phyloP scores from a whole-genome alignment of 2,797 vertebrate species.

The Lycodopsis pacificus region DNA sequence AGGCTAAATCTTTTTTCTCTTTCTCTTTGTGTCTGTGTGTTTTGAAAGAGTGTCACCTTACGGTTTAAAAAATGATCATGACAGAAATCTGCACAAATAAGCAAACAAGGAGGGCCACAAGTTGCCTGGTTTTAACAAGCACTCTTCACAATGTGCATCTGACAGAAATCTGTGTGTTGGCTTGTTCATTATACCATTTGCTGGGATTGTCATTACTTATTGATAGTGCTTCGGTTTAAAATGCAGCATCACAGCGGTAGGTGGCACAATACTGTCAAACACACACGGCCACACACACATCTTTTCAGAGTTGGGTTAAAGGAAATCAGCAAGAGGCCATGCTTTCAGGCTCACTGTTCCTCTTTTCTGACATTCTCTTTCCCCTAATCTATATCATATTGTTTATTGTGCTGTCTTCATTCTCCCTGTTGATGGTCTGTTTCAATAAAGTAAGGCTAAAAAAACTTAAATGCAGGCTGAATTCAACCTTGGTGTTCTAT shows the following conservation, averaged over 20 bases:
- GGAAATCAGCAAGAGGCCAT: constrained; percentile 32
- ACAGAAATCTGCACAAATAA: constrained; percentile 66
- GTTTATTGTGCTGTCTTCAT: not conserved
- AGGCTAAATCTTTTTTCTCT: not conserved
- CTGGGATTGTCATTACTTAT: constrained; percentile 70
- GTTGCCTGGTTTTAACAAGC: constrained; percentile 63
- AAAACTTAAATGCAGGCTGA: too few relatives aligned
- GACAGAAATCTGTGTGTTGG: constrained; percentile 36
- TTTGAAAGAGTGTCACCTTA: constrained; percentile 30
- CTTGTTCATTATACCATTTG: constrained; percentile 66
- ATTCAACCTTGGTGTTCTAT: not conserved
- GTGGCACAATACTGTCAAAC: constrained; percentile 61
- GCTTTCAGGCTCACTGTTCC: not conserved
- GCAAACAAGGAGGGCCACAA: constrained; percentile 54
- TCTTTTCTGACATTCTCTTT: not conserved
- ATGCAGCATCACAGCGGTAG: constrained; percentile 70
- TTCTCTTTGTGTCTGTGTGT: not conserved
- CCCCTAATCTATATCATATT: not conserved
- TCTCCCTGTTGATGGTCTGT: not conserved
- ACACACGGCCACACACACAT: constrained; percentile 19
- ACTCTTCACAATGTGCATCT: constrained; percentile 35
- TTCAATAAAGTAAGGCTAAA: too few relatives aligned
- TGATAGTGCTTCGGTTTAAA: constrained; percentile 67
- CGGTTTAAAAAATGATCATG: constrained; percentile 40
- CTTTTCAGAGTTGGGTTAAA: constrained; percentile 37